These are phyloP conservation scores for Prionailurus viverrinus DNA, from an alignment of 2,113 vertebrate genomes.

Conservation along the genomic window DNA sequence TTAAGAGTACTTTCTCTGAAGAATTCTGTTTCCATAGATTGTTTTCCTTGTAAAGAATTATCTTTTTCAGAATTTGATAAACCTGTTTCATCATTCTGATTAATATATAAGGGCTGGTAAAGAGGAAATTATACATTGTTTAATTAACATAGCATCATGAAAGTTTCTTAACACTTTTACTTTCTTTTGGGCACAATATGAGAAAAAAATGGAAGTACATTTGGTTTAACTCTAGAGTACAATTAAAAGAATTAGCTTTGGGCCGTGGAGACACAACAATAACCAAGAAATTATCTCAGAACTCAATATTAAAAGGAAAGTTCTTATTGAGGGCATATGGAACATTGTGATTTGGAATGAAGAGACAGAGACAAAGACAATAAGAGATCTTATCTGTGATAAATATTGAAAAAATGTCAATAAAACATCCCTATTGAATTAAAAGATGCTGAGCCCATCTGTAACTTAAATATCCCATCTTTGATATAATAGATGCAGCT, in stretches of 20 bases:
- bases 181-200: not conserved
- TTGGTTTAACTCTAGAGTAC: not conserved
- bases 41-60: not conserved
- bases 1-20: not conserved
- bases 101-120: not conserved
- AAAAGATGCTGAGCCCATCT: not conserved
- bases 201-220: not conserved
- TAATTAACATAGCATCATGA: not conserved
- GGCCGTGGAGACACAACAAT: not conserved
- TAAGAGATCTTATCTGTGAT: not conserved
- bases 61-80: not conserved
- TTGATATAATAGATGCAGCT: not conserved
- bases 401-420: not conserved
- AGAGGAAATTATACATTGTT: not conserved
- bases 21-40: not conserved
- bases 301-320: not conserved
- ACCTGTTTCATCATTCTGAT: not conserved
- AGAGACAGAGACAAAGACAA: not conserved
- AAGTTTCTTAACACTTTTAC: not conserved
- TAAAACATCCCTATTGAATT: not conserved
- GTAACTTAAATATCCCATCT: not conserved
- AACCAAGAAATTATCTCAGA: not conserved
- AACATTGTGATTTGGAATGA: not conserved
- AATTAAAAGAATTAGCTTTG: not conserved
- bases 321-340: not conserved